These are phyloP conservation scores for Marisa cornuarietis DNA, from an alignment of 1,140 invertebrate genomes.

Conservation along the genomic window DNA sequence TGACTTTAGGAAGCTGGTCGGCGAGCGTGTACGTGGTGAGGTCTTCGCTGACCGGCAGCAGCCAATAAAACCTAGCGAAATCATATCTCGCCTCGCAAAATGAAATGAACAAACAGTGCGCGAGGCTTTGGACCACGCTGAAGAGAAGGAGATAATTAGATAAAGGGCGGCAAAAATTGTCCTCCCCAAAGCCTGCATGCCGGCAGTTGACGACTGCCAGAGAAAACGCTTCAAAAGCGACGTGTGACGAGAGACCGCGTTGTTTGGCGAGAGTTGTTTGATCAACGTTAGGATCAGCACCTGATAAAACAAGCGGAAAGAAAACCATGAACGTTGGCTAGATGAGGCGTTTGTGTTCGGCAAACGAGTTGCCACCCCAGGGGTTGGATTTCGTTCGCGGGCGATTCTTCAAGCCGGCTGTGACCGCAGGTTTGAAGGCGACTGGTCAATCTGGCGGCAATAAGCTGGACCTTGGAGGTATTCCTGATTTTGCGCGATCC, in stretches of 20 bases:
- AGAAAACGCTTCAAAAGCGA: not conserved
- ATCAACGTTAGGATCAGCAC: slow-evolving; percentile 23
- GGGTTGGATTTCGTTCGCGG: too few relatives aligned
- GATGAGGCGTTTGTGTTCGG: too few relatives aligned
- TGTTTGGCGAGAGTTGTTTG: slow-evolving; percentile 13
- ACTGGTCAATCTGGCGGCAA: too few relatives aligned
- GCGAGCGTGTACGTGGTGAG: not conserved
- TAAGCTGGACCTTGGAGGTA: too few relatives aligned
- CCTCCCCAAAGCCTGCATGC: not conserved
- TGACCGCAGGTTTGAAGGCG: too few relatives aligned
- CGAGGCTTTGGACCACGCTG: slow-evolving; percentile 21
- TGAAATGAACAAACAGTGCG: slow-evolving; percentile 35
- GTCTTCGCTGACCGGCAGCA: not conserved
- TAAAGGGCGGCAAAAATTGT: slow-evolving; percentile 25
- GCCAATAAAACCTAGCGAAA: slow-evolving; percentile 30
- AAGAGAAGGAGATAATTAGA: slow-evolving; percentile 28
- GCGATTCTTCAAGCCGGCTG: too few relatives aligned
- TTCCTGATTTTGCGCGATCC: too few relatives aligned
- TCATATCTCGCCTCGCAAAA: slow-evolving; percentile 31
- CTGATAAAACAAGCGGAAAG: slow-evolving; percentile 22
- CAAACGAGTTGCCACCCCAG: too few relatives aligned
- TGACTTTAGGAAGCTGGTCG: not conserved
- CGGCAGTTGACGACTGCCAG: not conserved
- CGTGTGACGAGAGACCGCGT: slow-evolving; percentile 8
- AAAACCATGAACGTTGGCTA: too few relatives aligned